phyloP scores from a whole-genome alignment of 1,140 invertebrate genomes.

The Pachyrhynchus sulphureomaculatus region DNA sequence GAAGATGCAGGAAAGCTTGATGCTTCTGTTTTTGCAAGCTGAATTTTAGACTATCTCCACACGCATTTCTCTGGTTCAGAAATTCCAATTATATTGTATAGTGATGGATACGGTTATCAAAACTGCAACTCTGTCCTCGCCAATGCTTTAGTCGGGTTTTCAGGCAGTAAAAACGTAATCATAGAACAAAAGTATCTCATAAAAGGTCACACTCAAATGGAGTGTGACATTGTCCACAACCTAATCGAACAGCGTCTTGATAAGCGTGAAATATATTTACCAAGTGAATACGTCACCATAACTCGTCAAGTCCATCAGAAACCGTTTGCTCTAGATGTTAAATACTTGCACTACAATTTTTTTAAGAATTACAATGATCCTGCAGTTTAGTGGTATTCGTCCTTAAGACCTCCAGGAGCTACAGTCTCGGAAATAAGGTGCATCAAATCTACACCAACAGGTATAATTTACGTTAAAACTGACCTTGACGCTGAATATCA shows the following conservation, averaged over 20 bases:
- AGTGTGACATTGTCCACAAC: conserved; percentile 49
- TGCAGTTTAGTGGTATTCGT: too few relatives aligned
- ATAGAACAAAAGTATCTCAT: conserved; percentile 52
- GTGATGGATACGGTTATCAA: conserved; percentile 30
- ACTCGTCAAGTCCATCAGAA: too few relatives aligned
- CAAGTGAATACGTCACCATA: too few relatives aligned
- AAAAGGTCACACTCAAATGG: conserved; percentile 53
- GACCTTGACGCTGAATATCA: too few relatives aligned
- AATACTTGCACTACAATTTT: too few relatives aligned
- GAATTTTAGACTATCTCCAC: neutral
- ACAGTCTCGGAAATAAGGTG: too few relatives aligned
- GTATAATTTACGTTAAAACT: too few relatives aligned
- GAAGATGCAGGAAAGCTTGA: neutral
- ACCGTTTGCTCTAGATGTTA: too few relatives aligned
- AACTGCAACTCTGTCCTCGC: conserved; percentile 45
- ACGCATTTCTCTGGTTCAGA: neutral
- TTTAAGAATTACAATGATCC: too few relatives aligned
- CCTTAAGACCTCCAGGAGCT: too few relatives aligned
- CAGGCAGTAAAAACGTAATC: conserved; percentile 36
- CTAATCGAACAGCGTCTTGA: conserved; percentile 31
- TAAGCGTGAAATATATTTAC: too few relatives aligned
- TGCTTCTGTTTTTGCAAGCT: neutral
- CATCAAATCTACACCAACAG: too few relatives aligned
- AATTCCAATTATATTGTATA: neutral
- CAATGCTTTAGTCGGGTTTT: conserved; percentile 46